These are phyloP conservation scores for Dorcus hopei DNA, from an alignment of 2,888 invertebrate species.

Conservation along the genomic window DNA sequence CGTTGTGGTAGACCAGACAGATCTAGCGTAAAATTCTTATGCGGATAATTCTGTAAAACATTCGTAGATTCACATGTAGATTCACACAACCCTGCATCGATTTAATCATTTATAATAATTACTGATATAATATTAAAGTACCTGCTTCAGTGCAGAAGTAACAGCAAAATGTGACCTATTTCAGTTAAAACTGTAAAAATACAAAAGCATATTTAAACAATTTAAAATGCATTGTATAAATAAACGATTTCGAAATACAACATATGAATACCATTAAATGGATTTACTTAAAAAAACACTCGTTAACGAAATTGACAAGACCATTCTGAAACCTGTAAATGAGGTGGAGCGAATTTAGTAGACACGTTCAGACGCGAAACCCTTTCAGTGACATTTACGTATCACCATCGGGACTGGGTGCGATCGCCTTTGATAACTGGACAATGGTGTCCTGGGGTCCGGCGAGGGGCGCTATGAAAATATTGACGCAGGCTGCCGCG, in stretches of 20 bases:
- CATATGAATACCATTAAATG: constrained; percentile 21
- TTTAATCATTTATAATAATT: too few relatives aligned
- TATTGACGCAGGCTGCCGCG: constrained; percentile 43
- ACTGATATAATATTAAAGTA: too few relatives aligned
- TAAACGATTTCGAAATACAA: not conserved
- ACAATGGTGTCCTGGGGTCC: constrained; percentile 33
- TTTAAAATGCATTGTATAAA: not conserved
- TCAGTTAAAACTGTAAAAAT: too few relatives aligned
- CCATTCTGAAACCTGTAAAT: constrained; percentile 19
- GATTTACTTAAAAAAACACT: constrained; percentile 26
- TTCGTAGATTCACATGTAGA: too few relatives aligned
- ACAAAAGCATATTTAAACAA: not conserved
- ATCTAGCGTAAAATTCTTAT: too few relatives aligned
- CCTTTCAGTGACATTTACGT: not conserved
- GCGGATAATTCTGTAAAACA: too few relatives aligned
- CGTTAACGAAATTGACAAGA: constrained; percentile 25
- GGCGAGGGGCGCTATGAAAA: constrained; percentile 41
- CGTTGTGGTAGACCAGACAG: too few relatives aligned
- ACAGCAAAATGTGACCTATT: too few relatives aligned
- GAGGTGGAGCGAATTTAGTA: not conserved
- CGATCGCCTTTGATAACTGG: constrained; percentile 30
- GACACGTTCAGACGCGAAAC: not conserved
- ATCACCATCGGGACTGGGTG: constrained; percentile 9
- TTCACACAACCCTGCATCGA: too few relatives aligned
- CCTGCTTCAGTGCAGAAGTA: too few relatives aligned